Percentiles rank a stretch among this genome's conserved stretches.
phyloP scores from a whole-genome alignment of 1,140 invertebrate genomes.

The Lucilia cuprina region DNA sequence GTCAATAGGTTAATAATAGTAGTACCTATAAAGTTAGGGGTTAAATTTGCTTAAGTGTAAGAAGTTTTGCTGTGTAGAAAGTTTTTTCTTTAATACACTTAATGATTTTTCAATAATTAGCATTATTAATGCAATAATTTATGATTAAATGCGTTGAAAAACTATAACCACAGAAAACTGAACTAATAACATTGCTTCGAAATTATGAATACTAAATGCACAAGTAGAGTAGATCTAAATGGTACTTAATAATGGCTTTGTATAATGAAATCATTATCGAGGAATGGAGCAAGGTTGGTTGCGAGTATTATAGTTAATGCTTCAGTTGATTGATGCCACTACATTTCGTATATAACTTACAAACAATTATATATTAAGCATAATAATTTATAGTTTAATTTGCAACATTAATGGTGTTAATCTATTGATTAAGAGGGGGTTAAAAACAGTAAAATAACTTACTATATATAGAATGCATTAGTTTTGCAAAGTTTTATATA shows the following conservation, averaged over 20 bases:
- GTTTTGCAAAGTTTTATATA: too few relatives aligned
- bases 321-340: background rate
- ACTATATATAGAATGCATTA: too few relatives aligned
- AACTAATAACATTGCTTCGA: too few relatives aligned
- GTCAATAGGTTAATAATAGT: background rate
- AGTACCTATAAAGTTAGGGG: background rate
- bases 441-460: too few relatives aligned
- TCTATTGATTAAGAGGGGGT: too few relatives aligned
- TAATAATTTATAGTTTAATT: too few relatives aligned
- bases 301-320: background rate
- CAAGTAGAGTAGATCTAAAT: background rate
- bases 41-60: background rate
- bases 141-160: background rate
- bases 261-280: background rate
- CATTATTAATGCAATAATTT: background rate
- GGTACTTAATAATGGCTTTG: background rate
- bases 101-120: conserved; percentile 20
- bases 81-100: background rate
- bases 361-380: too few relatives aligned
- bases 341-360: too few relatives aligned
- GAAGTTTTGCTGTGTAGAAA: background rate
- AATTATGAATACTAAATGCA: background rate
- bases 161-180: background rate
- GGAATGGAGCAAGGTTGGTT: background rate
- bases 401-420: too few relatives aligned